phyloP scores from a whole-genome alignment of 2,113 vertebrate genomes.

The Mungos mungo region DNA sequence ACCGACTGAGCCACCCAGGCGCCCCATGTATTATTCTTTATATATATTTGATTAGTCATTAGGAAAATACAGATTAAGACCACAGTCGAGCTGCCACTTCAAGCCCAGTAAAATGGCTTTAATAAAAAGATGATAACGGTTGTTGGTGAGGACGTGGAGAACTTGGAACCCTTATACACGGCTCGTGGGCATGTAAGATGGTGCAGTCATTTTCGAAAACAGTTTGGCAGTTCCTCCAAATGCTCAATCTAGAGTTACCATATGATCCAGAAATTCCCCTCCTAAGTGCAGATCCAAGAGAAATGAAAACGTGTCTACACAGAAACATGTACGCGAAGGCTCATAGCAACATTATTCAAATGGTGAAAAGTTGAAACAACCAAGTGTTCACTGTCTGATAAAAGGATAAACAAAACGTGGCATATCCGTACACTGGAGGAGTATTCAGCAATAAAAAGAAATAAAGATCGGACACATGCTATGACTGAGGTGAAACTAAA shows the following conservation, averaged over 20 bases:
- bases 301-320: not conserved
- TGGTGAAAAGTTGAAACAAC: not conserved
- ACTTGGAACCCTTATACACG: not conserved
- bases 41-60: not conserved
- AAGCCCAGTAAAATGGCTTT: not conserved
- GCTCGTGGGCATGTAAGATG: not conserved
- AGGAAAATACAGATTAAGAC: not conserved
- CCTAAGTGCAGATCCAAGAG: not conserved
- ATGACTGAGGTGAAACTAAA: not conserved
- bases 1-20: no score
- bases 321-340: not conserved
- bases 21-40: not conserved
- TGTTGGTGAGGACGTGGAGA: not conserved
- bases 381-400: not conserved
- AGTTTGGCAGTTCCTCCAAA: not conserved
- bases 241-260: not conserved
- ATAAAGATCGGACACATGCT: not conserved
- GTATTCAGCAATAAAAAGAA: not conserved
- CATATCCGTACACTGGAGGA: not conserved
- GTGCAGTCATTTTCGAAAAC: not conserved
- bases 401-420: not conserved
- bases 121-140: not conserved
- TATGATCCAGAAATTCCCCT: not conserved
- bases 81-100: not conserved
- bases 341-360: not conserved